Evolutionary conservation across 1,140 invertebrate species (phyloP).

Genomic region (Solen grandis): DNA sequence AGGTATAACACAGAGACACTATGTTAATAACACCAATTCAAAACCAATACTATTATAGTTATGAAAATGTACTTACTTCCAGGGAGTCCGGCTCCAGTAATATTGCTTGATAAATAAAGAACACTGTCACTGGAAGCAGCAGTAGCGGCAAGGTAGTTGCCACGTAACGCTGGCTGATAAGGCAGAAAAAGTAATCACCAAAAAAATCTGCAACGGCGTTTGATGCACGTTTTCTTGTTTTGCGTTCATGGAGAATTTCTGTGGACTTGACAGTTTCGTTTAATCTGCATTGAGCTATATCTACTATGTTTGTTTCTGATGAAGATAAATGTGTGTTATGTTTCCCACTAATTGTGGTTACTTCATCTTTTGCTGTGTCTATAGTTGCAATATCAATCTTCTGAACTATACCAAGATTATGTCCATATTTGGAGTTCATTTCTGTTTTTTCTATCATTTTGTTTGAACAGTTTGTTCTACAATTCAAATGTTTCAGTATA

Average conservation of each 20-base stretch:
- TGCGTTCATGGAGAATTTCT: neutral
- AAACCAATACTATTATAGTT: no score
- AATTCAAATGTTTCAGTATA: no score
- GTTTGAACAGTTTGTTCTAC: no score
- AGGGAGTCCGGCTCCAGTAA: conserved; percentile 68
- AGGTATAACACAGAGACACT: no score
- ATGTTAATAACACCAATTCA: no score
- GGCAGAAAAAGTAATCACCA: conserved; percentile 57
- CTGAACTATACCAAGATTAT: neutral
- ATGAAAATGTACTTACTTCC: conserved; percentile 70
- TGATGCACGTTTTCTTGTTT: conserved; percentile 52
- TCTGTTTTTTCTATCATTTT: conserved; percentile 56
- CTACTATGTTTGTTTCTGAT: neutral
- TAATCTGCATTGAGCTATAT: no score
- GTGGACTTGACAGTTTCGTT: no score
- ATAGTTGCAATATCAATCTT: neutral
- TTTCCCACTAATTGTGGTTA: neutral
- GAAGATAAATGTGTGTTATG: neutral
- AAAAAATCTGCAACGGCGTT: conserved; percentile 60
- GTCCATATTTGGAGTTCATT: neutral
- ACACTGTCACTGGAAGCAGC: conserved; percentile 51
- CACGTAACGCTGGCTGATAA: conserved; percentile 61
- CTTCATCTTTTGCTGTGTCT: neutral
- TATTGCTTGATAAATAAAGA: conserved; percentile 68
- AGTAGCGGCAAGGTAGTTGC: conserved; percentile 57